Evolutionary conservation across 1,140 invertebrate genomes (phyloP).

Genomic region (Drosophila repletoides): DNA sequence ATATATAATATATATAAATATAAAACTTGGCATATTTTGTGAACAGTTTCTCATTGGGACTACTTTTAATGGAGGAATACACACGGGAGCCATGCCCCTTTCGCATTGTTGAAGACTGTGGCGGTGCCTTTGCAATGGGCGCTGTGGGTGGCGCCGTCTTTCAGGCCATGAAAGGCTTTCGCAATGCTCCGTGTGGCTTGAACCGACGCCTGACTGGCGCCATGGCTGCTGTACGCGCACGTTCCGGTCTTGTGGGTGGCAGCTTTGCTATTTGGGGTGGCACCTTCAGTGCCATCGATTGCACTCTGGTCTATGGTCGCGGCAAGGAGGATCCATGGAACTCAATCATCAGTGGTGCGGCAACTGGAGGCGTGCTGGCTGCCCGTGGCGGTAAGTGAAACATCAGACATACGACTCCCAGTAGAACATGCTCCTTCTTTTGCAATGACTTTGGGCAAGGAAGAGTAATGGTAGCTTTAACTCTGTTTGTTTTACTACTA

Average conservation of each 20-base stretch:
- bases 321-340: slow-evolving; percentile 69
- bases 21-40: neutral
- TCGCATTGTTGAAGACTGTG: slow-evolving; percentile 65
- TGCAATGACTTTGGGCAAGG: too few species aligned
- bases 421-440: too few species aligned
- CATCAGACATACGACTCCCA: neutral
- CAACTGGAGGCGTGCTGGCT: slow-evolving; percentile 56
- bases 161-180: slow-evolving; percentile 61
- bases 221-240: slow-evolving; percentile 35
- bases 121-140: slow-evolving; percentile 65
- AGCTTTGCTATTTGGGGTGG: slow-evolving; percentile 65
- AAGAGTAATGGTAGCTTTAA: too few species aligned
- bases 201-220: slow-evolving; percentile 38
- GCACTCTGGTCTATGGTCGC: slow-evolving; percentile 44
- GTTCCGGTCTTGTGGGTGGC: slow-evolving; percentile 40
- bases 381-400: slow-evolving; percentile 47
- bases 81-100: slow-evolving; percentile 62
- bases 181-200: slow-evolving; percentile 57
- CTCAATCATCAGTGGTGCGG: slow-evolving; percentile 57
- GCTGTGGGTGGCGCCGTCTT: slow-evolving; percentile 52
- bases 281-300: slow-evolving; percentile 60
- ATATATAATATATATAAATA: too few species aligned
- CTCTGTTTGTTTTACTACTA: too few species aligned
- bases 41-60: neutral
- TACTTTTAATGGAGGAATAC: slow-evolving; percentile 52